Conservation (phyloP, 2,113 vertebrate genomes). For the Poeciliopsis occidentalis region DNA sequence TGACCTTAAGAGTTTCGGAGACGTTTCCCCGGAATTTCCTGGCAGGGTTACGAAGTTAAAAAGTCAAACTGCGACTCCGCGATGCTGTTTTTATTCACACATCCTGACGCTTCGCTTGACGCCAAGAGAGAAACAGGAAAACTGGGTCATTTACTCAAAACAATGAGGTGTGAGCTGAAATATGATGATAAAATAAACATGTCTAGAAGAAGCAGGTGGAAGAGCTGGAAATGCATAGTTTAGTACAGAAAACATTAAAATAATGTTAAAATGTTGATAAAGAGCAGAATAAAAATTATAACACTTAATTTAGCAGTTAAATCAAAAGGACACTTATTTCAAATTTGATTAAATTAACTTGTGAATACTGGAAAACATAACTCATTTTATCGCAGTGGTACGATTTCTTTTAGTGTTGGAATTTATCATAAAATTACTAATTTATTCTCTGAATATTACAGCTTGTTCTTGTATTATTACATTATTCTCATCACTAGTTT, state of each 20-base stretch:
- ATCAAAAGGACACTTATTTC: no score
- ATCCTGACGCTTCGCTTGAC: constrained; percentile 11
- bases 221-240: no score
- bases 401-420: no score
- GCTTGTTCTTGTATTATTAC: no score
- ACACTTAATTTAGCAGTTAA: no score
- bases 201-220: not conserved
- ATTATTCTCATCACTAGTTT: no score
- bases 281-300: not conserved
- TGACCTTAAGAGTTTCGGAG: constrained; percentile 39
- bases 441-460: no score
- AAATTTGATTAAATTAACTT: no score
- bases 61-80: constrained; percentile 21
- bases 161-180: not conserved
- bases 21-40: constrained; percentile 44
- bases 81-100: constrained; percentile 1
- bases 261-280: not conserved
- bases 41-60: constrained; percentile 27
- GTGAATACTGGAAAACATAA: no score
- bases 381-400: no score
- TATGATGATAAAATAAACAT: not conserved
- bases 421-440: no score
- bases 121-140: constrained; percentile 9
- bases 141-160: constrained; percentile 41
- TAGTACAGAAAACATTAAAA: not conserved